These are phyloP conservation scores for Sus cebifrons DNA, from an alignment of 2,797 vertebrate species.

Conservation along the genomic window DNA sequence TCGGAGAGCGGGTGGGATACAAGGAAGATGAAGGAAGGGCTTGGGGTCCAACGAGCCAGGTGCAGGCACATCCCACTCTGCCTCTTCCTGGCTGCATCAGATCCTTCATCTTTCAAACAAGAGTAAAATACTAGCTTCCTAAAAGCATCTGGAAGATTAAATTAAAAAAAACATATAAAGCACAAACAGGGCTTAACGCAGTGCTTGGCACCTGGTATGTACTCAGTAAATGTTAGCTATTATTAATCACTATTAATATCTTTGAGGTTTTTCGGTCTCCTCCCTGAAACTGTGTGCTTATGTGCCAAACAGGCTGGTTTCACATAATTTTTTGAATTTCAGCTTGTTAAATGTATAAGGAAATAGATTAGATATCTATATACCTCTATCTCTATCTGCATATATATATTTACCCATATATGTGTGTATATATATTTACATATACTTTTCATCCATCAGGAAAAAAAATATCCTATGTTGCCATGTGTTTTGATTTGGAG, in stretches of 20 bases:
- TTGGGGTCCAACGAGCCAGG: neutral
- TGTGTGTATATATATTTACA: neutral
- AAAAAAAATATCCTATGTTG: constrained; percentile 15
- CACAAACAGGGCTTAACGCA: neutral
- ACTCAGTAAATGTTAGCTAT: neutral
- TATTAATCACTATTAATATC: constrained; percentile 37
- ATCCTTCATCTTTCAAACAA: neutral
- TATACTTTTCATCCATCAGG: neutral
- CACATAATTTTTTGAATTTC: constrained; percentile 6
- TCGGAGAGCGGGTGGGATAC: neutral
- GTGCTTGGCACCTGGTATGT: neutral
- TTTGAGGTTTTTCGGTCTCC: neutral
- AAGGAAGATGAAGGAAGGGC: accelerated
- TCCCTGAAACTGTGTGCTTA: neutral
- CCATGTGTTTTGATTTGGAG: constrained; percentile 35
- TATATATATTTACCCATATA: neutral
- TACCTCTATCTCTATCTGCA: neutral
- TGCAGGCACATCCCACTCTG: no score
- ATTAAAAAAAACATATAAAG: neutral
- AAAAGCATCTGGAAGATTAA: constrained; percentile 10
- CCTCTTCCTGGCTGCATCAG: neutral
- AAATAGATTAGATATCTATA: neutral
- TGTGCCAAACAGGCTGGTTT: neutral
- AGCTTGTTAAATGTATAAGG: constrained; percentile 37
- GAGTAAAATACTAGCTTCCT: neutral